Evolutionary conservation across 2,797 vertebrate species (phyloP).

Genomic region (Amblyraja radiata): DNA sequence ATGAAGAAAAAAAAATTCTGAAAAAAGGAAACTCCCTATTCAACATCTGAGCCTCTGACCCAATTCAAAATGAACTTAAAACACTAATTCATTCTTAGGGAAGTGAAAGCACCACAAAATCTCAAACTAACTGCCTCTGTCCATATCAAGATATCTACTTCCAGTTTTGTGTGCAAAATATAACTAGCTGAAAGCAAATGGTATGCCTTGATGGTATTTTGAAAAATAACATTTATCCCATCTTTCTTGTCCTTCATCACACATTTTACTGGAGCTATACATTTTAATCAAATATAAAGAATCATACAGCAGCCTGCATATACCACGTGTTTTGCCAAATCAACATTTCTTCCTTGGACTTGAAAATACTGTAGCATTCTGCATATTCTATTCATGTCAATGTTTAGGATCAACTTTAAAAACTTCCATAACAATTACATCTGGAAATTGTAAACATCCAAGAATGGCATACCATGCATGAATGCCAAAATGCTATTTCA

Average conservation of each 20-base stretch:
- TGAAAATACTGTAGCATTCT: background rate
- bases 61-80: constrained; percentile 19
- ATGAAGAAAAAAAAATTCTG: background rate
- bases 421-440: background rate
- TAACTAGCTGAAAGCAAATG: background rate
- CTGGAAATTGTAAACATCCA: background rate
- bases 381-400: background rate
- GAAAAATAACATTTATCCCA: background rate
- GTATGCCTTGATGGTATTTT: background rate
- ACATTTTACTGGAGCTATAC: background rate
- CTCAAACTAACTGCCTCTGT: background rate
- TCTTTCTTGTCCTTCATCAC: background rate
- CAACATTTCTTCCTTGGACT: background rate
- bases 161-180: background rate
- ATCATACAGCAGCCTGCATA: background rate
- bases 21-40: background rate
- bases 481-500: background rate
- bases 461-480: background rate
- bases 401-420: background rate
- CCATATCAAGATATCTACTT: background rate
- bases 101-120: background rate
- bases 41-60: background rate
- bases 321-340: background rate
- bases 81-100: background rate
- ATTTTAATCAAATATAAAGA: background rate